phyloP scores from a whole-genome alignment of 2,113 vertebrate species.

The Lampris megalopsis region DNA sequence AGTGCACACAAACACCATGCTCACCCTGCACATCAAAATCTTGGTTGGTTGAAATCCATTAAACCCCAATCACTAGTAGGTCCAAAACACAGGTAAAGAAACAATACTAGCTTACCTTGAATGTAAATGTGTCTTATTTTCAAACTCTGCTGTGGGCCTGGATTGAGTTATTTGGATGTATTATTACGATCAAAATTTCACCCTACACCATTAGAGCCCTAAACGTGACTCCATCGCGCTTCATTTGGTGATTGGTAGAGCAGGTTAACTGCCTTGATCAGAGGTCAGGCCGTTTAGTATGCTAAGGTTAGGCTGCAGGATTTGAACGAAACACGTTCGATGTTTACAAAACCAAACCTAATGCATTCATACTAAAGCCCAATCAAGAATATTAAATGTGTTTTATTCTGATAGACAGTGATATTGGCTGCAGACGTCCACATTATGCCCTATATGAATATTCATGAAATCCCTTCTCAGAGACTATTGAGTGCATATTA shows the following conservation, averaged over 20 bases:
- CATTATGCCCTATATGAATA: constrained; percentile 80
- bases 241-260: constrained; percentile 78
- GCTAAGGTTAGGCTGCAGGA: constrained; percentile 64
- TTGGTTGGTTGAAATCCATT: no score
- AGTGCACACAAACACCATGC: no score
- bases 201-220: constrained; percentile 39
- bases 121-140: background rate
- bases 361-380: constrained; percentile 66
- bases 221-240: constrained; percentile 59
- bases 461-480: constrained; percentile 69
- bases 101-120: no score
- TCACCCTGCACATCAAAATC: no score
- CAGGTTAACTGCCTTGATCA: constrained; percentile 78
- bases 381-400: constrained; percentile 80
- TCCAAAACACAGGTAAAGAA: no score
- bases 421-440: constrained; percentile 76
- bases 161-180: constrained; percentile 40
- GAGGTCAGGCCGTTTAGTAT: constrained; percentile 73
- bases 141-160: constrained; percentile 15
- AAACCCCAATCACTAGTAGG: no score
- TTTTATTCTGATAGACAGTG: constrained; percentile 76
- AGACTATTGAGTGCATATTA: constrained; percentile 76
- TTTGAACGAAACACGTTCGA: constrained; percentile 60
- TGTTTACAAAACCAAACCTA: constrained; percentile 72
- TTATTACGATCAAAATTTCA: constrained; percentile 27